Base-by-base conservation (phyloP, 2,888 invertebrate genomes). In the Drosophila pseudotalamancana region DNA sequence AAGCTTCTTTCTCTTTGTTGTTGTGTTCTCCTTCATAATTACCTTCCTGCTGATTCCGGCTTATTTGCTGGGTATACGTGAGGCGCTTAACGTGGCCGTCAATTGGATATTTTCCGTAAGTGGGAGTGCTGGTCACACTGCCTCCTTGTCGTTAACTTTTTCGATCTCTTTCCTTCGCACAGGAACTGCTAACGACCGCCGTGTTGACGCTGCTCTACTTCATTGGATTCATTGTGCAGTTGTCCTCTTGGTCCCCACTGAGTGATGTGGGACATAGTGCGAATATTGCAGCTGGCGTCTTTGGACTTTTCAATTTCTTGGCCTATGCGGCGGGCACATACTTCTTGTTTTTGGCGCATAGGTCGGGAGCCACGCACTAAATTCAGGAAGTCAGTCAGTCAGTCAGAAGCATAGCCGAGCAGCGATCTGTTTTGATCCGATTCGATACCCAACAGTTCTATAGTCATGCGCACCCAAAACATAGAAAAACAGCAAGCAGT, bases 1-100 rank as follows among this genome's bases (percentile, higher is more conserved):
- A 9, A 94, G 95, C 75, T 97, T 96, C 94, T 98, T 97, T 92
- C 93, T 97, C 61, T 96, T 97, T 89, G 97, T 97, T 49, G 96
- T 94, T 14, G 95, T 96, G 65, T 93, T 95, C 68, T 94, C 95
- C 70, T 97, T 97, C 92, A 96, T 97, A 87, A 93, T 95, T 45
- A 96, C 96, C 0, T 92, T 97, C 48, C 92, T 97, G 87, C 96
- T 97, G 97, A 93, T 94, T 56, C 94, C 95, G 89, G 94, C 96
- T 45, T 97, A 96, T 90, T 92, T 97, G 63, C 92, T 97, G 73
- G 95, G 96, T 70, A 94, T 97, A 75, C 94, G 95, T 71, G 96
- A 97, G 87, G 95, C 95, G 1, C 92, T 97, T 32, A 95, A 94
- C 88, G 89, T 96, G 61, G 96, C 96, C 50, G 95, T 97, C 83